A percentile compares a stretch with the other conserved stretches of the same genome.
Evolutionary conservation across 2,113 vertebrate genomes (phyloP).

Genomic region (Dendropsophus ebraccatus): DNA sequence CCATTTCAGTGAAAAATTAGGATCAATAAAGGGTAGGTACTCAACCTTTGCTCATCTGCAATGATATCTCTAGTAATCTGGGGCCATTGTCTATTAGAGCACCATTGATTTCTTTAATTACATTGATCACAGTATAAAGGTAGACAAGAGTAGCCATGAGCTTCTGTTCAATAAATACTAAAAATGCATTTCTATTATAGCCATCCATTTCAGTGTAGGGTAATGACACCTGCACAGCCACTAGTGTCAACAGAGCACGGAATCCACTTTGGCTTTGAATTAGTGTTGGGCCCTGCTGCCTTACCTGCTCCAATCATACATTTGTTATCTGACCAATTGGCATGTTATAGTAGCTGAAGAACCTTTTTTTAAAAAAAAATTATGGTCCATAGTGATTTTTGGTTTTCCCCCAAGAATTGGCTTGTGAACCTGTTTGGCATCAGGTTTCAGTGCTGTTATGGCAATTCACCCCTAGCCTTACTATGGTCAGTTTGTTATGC

Average conservation of each 20-base stretch:
- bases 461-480: no score
- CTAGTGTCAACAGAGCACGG: not conserved
- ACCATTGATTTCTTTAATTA: constrained; percentile 6
- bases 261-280: not conserved
- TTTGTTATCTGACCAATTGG: not conserved
- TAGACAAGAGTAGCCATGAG: not conserved
- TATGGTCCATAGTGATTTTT: not conserved
- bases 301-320: not conserved
- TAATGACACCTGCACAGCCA: not conserved
- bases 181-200: not conserved
- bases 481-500: no score
- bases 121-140: not conserved
- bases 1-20: not conserved
- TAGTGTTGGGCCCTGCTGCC: not conserved
- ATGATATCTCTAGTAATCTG: not conserved
- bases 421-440: no score
- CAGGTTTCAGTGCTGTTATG: no score
- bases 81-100: not conserved
- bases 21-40: not conserved
- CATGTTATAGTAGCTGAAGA: not conserved
- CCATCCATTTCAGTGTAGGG: not conserved
- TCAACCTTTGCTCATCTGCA: constrained; percentile 15
- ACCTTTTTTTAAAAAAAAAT: not conserved
- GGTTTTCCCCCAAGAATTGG: no score
- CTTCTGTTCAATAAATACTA: not conserved